These are phyloP conservation scores for Scaptomyza pallida DNA, from an alignment of 1,140 invertebrate genomes.

Conservation along the genomic window DNA sequence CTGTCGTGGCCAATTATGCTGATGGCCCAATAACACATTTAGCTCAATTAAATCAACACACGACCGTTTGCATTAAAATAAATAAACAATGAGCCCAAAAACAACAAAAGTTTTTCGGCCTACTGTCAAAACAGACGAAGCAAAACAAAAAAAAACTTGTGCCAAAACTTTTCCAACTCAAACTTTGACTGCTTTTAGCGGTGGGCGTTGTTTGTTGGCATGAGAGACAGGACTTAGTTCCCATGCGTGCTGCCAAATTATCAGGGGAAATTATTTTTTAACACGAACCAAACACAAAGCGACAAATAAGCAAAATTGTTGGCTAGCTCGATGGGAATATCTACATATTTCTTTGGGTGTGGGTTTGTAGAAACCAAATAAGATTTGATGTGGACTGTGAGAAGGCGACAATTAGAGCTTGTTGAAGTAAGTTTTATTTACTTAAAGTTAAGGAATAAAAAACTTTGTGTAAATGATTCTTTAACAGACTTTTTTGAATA, in stretches of 20 bases:
- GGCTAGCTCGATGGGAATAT: constrained; percentile 34
- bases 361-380: neutral
- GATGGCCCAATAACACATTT: constrained; percentile 79
- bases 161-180: constrained; percentile 59
- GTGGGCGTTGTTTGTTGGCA: neutral
- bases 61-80: constrained; percentile 61
- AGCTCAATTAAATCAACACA: constrained; percentile 78
- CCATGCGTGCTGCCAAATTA: constrained; percentile 70
- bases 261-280: constrained; percentile 80
- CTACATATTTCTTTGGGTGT: neutral
- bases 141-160: constrained; percentile 46
- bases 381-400: neutral
- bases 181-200: constrained; percentile 68
- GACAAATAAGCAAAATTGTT: constrained; percentile 41
- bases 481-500: constrained; percentile 5
- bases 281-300: constrained; percentile 64
- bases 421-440: constrained; percentile 2
- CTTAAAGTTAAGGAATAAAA: neutral
- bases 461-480: neutral
- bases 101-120: constrained; percentile 47
- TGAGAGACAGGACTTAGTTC: constrained; percentile 22
- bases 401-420: neutral
- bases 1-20: constrained; percentile 62
- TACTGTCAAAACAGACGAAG: too few species aligned
- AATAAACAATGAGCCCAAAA: constrained; percentile 59